phyloP scores from a whole-genome alignment of 35 echinoderm and acorn worm genomes.

The Heliocidaris tuberculata region DNA sequence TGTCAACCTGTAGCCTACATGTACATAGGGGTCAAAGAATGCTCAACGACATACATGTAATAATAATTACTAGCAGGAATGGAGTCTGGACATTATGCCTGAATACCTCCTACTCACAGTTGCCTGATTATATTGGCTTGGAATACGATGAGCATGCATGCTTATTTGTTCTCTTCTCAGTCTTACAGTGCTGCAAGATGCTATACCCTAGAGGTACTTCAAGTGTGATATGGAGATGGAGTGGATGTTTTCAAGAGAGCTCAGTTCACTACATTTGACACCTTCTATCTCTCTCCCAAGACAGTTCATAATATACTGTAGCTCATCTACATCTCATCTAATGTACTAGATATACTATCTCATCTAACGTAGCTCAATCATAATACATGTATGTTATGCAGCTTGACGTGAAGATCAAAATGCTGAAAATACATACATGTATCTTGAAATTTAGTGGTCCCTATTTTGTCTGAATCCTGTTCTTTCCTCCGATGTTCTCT shows the following conservation, averaged over 20 bases:
- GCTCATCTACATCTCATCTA: no score
- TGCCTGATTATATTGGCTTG: not conserved
- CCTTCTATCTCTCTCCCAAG: not conserved
- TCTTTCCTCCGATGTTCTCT: no score
- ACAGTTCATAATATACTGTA: no score
- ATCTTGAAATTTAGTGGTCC: no score
- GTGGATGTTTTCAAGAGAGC: not conserved
- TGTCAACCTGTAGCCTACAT: not conserved
- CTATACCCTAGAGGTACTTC: not conserved
- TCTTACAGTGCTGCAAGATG: not conserved
- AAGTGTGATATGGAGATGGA: constrained; percentile 2
- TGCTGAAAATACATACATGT: no score
- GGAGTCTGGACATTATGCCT: not conserved
- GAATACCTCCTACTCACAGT: not conserved
- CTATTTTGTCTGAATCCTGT: no score
- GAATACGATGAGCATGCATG: not conserved
- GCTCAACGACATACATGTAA: not conserved
- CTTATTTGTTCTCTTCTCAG: not conserved
- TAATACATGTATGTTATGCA: no score
- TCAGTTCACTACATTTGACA: not conserved
- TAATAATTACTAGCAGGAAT: not conserved
- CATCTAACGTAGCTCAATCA: no score
- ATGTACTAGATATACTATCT: no score
- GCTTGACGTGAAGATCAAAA: no score
- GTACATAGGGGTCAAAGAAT: not conserved